phyloP scores from a whole-genome alignment of 2,113 vertebrate species.

The Aplodontia rufa region DNA sequence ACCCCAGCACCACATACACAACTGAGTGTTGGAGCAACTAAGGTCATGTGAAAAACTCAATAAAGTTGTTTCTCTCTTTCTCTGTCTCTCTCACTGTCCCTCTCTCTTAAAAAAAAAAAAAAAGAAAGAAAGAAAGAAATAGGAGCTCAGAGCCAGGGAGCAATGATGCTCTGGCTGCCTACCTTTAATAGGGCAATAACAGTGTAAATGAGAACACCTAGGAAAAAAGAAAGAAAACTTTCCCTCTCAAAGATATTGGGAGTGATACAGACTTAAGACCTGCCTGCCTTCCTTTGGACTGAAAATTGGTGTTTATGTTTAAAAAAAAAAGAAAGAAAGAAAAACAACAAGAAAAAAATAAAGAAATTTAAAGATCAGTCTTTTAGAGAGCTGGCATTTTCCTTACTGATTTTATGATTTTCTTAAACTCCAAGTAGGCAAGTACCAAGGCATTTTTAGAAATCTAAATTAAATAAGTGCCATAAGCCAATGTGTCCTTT shows the following conservation, averaged over 20 bases:
- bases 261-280: background rate
- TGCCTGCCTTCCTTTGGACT: background rate
- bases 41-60: too few relatives aligned
- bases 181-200: background rate
- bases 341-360: background rate
- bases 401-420: background rate
- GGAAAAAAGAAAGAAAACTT: background rate
- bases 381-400: background rate
- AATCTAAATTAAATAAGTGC: background rate
- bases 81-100: too few relatives aligned
- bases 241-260: slow-evolving; percentile 33
- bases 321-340: background rate
- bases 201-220: background rate
- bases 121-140: too few relatives aligned
- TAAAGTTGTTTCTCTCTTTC: too few relatives aligned
- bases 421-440: background rate
- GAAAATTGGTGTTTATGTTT: background rate
- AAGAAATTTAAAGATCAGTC: background rate
- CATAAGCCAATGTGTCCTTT: background rate
- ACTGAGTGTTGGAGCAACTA: too few relatives aligned
- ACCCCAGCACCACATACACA: too few relatives aligned
- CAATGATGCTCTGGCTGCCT: background rate
- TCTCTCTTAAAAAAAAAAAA: too few relatives aligned
- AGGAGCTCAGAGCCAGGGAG: background rate
- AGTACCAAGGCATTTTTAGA: background rate